A percentile compares a stretch with the other conserved stretches of the same genome.
These are phyloP conservation scores for Lithobates pipiens DNA, from an alignment of 2,797 vertebrate species.

Conservation along the genomic window DNA sequence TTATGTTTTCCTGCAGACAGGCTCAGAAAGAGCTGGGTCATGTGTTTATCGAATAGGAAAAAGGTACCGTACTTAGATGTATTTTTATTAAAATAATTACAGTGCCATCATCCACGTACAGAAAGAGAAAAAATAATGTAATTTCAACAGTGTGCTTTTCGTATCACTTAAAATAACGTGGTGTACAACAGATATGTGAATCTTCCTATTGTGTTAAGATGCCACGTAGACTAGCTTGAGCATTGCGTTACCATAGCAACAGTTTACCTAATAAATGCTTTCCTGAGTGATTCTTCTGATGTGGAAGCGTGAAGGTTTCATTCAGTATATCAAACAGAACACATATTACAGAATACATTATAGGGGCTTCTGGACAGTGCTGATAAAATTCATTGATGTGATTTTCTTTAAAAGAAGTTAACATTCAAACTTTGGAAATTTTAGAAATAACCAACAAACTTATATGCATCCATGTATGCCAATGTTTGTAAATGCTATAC, in stretches of 20 bases:
- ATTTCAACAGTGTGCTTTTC: too few species aligned
- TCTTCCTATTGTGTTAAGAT: neutral
- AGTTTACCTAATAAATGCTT: neutral
- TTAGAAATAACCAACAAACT: too few species aligned
- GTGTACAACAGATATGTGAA: neutral
- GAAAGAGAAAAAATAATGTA: too few species aligned
- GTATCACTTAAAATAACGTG: neutral
- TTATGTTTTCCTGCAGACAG: too few species aligned
- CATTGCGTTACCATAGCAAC: constrained; percentile 18
- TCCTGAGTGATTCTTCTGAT: constrained; percentile 8
- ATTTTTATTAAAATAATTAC: too few species aligned
- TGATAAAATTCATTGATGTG: too few species aligned
- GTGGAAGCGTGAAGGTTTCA: neutral
- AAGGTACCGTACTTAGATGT: too few species aligned
- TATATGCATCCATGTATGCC: neutral
- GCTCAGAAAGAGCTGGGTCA: too few species aligned
- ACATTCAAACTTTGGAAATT: too few species aligned
- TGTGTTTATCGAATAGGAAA: too few species aligned
- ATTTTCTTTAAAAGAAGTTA: too few species aligned
- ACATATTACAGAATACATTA: neutral
- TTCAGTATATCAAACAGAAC: neutral
- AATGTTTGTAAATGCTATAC: neutral
- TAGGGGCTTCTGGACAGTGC: neutral
- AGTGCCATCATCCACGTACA: too few species aligned
- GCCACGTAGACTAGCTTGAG: neutral